Evolutionary conservation across 92 coral and sea anemone genomes (phyloP).

Genomic region (Porites cylindrica): DNA sequence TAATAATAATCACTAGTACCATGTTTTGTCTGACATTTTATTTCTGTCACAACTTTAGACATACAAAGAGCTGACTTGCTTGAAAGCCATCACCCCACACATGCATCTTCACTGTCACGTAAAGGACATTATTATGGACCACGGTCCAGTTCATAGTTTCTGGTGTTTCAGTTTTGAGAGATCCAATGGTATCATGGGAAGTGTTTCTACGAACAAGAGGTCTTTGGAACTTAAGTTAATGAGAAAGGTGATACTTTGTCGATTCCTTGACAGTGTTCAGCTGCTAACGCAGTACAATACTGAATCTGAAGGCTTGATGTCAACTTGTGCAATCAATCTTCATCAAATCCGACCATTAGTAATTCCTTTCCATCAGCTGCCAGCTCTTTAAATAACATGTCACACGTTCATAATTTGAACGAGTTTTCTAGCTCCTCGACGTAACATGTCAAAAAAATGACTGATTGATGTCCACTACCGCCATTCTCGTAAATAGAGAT

Average conservation of each 20-base stretch:
- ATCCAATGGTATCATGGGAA: slow-evolving; percentile 72
- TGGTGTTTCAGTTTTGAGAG: slow-evolving; percentile 64
- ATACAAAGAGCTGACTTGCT: slow-evolving; percentile 55
- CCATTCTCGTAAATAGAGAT: not conserved
- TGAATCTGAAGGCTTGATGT: slow-evolving; percentile 24
- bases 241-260: slow-evolving; percentile 58
- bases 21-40: too few species aligned
- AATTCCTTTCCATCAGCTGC: too few species aligned
- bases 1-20: too few species aligned
- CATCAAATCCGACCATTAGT: too few species aligned
- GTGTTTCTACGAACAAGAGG: slow-evolving; percentile 56
- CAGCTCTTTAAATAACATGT: too few species aligned
- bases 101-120: slow-evolving; percentile 74
- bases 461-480: too few species aligned
- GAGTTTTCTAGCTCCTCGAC: slow-evolving; percentile 14
- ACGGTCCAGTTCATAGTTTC: slow-evolving; percentile 66
- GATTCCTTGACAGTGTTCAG: slow-evolving; percentile 22
- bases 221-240: slow-evolving; percentile 56
- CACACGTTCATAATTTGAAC: not conserved
- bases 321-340: too few species aligned
- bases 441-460: slow-evolving; percentile 19
- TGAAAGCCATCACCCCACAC: slow-evolving; percentile 57
- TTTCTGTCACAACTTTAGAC: slow-evolving; percentile 15
- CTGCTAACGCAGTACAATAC: not conserved
- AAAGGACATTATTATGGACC: slow-evolving; percentile 63